Base-by-base conservation (phyloP, 2,797 vertebrate genomes). In the Platalea minor region DNA sequence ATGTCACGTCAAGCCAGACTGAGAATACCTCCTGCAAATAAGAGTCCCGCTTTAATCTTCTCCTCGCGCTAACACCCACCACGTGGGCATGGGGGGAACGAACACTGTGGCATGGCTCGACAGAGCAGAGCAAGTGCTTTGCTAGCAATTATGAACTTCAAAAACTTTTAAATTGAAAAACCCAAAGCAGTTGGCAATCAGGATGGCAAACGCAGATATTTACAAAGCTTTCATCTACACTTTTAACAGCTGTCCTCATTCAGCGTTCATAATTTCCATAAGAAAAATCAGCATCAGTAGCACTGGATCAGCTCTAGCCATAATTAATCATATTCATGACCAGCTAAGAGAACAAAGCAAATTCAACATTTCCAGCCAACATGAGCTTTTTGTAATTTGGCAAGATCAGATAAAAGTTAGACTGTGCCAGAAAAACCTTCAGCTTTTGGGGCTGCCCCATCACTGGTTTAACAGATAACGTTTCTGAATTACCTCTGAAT, bases 21-120 rank as follows among this genome's bases (percentile, higher is more conserved):
- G 7, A 11, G 24, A 88, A 53, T 43, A 39, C 18, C n/a, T 45
- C 39, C 56, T 65, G 53, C 43, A 67, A 51, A 88, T 20, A 41
- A 31, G 3, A 10, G 17, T 85, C 37, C 18, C 0, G 1, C 46
- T 70, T 74, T 45, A 46, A 25, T 48, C 59, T 68, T 45, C 31
- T 64, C 48, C 33, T 81, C 1, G 1, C 35, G 3, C 12, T 15
- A 21, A 20, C 25, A n/a, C 16, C 19, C 17, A 21, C 10, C 33
- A 25, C 0, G 0, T 18, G 64, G 33, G 4, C 23, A 56, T 2
- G 18, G 46, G 10, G 12, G 3, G 0, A 51, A 76, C 28, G 51
- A 93, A 46, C 0, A 0, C 12, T 1, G 0, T 26, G 72, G 45
- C 37, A 48, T 2, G 2, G 26, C 33, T 56, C 61, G 20, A 15